Evolutionary conservation across 2,113 vertebrate species (phyloP).

Genomic region (Petromus typicus): DNA sequence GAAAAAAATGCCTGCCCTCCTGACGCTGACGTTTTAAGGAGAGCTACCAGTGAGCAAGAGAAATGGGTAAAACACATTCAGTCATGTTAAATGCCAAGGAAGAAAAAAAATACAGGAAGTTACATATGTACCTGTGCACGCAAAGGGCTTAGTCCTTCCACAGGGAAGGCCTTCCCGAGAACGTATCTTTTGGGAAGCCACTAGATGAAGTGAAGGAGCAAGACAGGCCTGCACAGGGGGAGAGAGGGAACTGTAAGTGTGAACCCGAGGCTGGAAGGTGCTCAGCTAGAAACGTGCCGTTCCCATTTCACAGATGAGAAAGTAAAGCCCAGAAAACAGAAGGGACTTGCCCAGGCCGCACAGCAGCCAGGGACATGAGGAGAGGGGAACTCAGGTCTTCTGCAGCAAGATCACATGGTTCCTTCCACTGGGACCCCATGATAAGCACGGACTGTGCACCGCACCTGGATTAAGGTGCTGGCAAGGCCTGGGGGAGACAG

Average conservation of each 20-base stretch:
- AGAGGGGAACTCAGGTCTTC: not conserved
- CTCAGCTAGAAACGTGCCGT: not conserved
- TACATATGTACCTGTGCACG: rapidly evolving
- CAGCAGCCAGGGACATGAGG: not conserved
- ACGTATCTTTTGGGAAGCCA: not conserved
- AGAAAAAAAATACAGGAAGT: not conserved
- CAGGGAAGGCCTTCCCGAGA: not conserved
- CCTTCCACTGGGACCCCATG: not conserved
- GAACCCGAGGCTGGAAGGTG: not conserved
- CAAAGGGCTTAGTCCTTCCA: not conserved
- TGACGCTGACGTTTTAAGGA: not conserved
- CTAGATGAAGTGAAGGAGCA: not conserved
- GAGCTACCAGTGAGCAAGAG: constrained; percentile 1
- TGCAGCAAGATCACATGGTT: not conserved
- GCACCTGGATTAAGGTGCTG: not conserved
- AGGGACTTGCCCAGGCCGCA: not conserved
- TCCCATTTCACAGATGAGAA: not conserved
- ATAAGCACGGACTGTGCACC: not conserved
- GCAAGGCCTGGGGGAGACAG: not conserved
- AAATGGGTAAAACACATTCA: not conserved
- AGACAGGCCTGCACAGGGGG: not conserved
- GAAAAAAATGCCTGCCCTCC: not conserved
- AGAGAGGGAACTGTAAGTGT: not conserved
- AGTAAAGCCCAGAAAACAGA: not conserved
- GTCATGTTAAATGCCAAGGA: not conserved